Conservation (phyloP, 2,888 invertebrate species). For the Melanostoma scalare region DNA sequence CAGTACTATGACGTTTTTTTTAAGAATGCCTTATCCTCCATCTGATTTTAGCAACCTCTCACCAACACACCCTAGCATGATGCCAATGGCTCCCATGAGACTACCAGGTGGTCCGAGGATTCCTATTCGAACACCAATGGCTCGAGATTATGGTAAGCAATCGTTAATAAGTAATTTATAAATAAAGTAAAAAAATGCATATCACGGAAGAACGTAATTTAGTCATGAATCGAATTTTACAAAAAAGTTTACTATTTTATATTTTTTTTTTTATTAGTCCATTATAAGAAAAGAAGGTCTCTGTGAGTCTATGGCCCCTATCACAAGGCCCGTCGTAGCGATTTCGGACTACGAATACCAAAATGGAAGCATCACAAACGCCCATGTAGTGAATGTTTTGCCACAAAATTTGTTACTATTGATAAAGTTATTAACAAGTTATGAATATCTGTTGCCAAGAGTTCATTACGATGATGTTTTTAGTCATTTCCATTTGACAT, state of each 20-base stretch:
- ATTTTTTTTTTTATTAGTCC: too few species aligned
- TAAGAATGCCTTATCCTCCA: constrained; percentile 53
- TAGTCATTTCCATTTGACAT: too few species aligned
- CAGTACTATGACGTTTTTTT: constrained; percentile 31
- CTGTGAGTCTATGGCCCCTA: too few species aligned
- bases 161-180: constrained; percentile 49
- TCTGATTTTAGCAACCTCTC: constrained; percentile 83
- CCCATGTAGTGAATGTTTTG: too few species aligned
- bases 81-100: constrained; percentile 86
- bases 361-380: too few species aligned
- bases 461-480: too few species aligned
- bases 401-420: too few species aligned
- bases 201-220: constrained; percentile 32
- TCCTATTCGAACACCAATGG: constrained; percentile 85
- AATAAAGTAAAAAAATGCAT: constrained; percentile 48
- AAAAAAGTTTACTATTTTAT: background rate
- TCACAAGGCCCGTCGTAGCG: too few species aligned
- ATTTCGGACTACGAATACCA: too few species aligned
- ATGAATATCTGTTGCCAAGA: too few species aligned
- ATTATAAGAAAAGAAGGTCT: too few species aligned
- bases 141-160: constrained; percentile 95
- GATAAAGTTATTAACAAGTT: too few species aligned
- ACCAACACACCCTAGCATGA: constrained; percentile 89
- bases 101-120: constrained; percentile 83
- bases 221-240: constrained; percentile 3